Evolutionary conservation across 2,888 invertebrate genomes (phyloP), one percentile per base, ranked within the genome.

Genomic region (Anoplius nigerrimus): DNA sequence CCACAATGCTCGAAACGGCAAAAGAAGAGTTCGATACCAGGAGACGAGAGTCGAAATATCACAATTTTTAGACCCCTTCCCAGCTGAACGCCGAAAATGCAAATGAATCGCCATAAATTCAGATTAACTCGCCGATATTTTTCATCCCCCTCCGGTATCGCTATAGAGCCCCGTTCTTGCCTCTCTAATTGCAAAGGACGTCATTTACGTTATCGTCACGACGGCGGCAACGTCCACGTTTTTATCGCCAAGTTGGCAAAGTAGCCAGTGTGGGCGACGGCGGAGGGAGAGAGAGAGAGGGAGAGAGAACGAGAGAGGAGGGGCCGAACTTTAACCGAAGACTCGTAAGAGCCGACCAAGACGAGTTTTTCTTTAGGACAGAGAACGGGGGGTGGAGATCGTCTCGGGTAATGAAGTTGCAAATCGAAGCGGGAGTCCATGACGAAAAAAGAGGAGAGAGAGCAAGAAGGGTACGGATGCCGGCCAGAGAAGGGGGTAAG

Each of bases 341-440:
- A 71, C 71, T 75, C 71, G 62, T 52, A 65, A 45, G 53, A 43
- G 27, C 24, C 48, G 43, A 42, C 67, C 60, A 18, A 21, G 67
- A 71, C 62, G 69, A 72, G 75, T 66, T 78, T 75, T 66, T 65
- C 66, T 57, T n/a, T 4, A 16, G n/a, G 43, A 15, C 2, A 22
- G n/a, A 52, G 16, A n/a, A n/a, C n/a, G 15, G 61, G 22, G 18
- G 34, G 22, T 52, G 20, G 60, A 58, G 69, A 69, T 66, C 69
- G 62, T 70, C 66, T 57, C 67, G 67, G 69, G 63, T 78, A 78
- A 78, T 78, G 75, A 78, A 78, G 76, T 78, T 78, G 70, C 78
- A 78, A 78, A 78, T 78, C 78, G 78, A 76, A 76, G 74, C 67
- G 34, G 8, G 34, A 6, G 11, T 34, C 34, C 34, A 34, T 34